Evolutionary conservation across 1,140 invertebrate genomes (phyloP), one percentile per base, ranked within the genome.

Genomic region (Anoplolepis gracilipes): DNA sequence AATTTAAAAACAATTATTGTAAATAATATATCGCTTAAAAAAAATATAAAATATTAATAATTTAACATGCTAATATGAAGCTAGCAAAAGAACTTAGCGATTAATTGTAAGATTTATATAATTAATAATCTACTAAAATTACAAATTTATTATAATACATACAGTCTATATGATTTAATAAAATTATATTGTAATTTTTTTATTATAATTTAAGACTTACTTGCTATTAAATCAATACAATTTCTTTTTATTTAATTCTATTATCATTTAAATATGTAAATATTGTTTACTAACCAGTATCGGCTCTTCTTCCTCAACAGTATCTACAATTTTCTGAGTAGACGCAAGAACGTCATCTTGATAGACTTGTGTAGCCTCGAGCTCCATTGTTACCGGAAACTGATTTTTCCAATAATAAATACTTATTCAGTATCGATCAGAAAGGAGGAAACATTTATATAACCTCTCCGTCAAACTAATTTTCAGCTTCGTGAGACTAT

Each of bases 301-400:
- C 4, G 10, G 1, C 1, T 62, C 19, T n/a, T 64, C 36, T 22
- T 59, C 8, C 22, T 61, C 79, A 6, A 19, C 0, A 10, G 6
- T 11, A 28, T 57, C 0, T 10, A 25, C 19, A 39, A 86, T 53
- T 65, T 59, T 42, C 10, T 85, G 87, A 1, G 59, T 87, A 1
- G 67, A 3, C 0, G 1, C 0, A 25, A 46, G 28, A 28, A 89
- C 73, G 22, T 84, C 55, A 11, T 89, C 82, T 11, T 90, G 64
- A 1, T 62, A 79, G 42, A 86, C 22, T 84, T 92, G 91, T 0
- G 91, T 92, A 2, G 79, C 72, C 8, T 62, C 46, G n/a, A 90
- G 25, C 70, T 91, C 87, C 87, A 91, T 91, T 65, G 19, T 69
- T 57, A 70, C n/a, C 10, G 33, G 3, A 36, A 55, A 10, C 19